Evolutionary conservation across 2,888 invertebrate species (phyloP).

Genomic region (Nephrotoma guestfalica): DNA sequence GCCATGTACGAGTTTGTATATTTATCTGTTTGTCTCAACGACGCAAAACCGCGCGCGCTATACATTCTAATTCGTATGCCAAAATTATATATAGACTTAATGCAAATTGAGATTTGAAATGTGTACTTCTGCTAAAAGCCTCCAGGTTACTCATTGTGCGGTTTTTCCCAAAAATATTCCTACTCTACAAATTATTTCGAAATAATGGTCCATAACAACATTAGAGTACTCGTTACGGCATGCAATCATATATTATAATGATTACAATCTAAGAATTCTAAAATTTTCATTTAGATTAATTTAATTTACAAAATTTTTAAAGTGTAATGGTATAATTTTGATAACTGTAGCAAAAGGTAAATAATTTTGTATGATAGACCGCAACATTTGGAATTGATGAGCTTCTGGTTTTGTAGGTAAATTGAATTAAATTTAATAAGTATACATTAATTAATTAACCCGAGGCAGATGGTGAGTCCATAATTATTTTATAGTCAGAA

Average conservation of each 20-base stretch:
- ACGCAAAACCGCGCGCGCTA: not conserved
- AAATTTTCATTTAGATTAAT: not conserved
- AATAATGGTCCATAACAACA: not conserved
- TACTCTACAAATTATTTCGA: not conserved
- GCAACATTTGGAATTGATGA: not conserved
- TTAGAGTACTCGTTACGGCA: no score
- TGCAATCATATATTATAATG: not conserved
- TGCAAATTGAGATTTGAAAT: not conserved
- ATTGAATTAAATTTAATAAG: not conserved
- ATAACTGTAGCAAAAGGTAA: not conserved
- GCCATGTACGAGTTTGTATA: not conserved
- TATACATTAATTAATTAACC: not conserved
- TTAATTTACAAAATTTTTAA: not conserved
- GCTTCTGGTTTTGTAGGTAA: not conserved
- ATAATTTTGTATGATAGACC: not conserved
- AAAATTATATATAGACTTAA: not conserved
- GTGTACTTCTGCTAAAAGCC: not conserved
- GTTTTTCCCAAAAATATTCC: not conserved
- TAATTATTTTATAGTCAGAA: no score
- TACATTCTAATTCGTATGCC: not conserved
- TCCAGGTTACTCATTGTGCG: not conserved
- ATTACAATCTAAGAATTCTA: not conserved
- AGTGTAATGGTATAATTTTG: not conserved
- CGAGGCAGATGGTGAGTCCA: no score
- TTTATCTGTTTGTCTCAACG: not conserved